Evolutionary conservation across 2,888 invertebrate genomes (phyloP).

Genomic region (Exocentrus adspersus): DNA sequence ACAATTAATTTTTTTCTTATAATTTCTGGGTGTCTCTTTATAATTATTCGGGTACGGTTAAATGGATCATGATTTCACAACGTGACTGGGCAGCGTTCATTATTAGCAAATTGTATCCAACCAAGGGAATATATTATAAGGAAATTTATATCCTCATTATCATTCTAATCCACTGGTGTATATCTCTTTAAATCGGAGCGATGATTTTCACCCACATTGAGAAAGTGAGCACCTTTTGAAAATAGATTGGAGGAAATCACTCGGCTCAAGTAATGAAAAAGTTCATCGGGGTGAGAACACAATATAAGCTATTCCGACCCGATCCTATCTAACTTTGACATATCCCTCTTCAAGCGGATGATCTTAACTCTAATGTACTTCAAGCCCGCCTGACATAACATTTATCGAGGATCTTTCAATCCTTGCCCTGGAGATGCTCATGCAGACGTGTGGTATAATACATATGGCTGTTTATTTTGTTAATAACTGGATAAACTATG

Average conservation of each 20-base stretch:
- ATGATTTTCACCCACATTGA: neutral
- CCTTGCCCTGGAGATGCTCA: neutral
- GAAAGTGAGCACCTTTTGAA: neutral
- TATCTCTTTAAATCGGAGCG: neutral
- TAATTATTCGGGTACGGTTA: no score
- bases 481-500: no score
- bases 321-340: slow-evolving; percentile 1
- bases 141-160: no score
- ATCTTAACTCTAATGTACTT: neutral
- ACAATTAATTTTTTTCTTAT: neutral
- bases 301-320: slow-evolving; percentile 1
- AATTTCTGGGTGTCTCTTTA: no score
- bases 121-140: no score
- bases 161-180: no score
- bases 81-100: no score
- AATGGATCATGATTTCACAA: no score
- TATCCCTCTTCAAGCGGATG: neutral
- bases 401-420: neutral
- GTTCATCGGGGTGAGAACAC: neutral
- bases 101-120: no score
- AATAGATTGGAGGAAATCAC: neutral
- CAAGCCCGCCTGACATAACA: neutral
- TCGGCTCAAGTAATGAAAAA: slow-evolving; percentile 1
- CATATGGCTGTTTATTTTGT: no score
- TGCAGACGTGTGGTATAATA: no score